These are phyloP conservation scores for Barypeithes pellucidus DNA, from an alignment of 2,888 invertebrate species.

Conservation along the genomic window DNA sequence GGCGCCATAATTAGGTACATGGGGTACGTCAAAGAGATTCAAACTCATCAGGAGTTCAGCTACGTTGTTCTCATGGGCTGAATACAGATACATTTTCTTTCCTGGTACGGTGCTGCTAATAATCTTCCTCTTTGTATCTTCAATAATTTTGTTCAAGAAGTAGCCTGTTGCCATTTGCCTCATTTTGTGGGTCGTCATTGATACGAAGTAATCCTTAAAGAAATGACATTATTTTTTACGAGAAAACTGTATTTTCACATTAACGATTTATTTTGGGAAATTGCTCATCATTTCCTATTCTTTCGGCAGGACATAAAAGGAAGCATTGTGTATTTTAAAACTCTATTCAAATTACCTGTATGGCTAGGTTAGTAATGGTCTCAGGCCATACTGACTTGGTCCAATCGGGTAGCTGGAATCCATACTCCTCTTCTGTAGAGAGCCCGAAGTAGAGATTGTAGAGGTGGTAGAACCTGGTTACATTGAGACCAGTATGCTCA, in stretches of 20 bases:
- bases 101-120: conserved; percentile 48
- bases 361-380: conserved; percentile 62
- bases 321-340: no score
- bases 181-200: conserved; percentile 62
- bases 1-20: conserved; percentile 58
- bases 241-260: no score
- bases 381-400: conserved; percentile 64
- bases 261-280: no score
- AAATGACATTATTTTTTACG: background rate
- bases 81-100: conserved; percentile 60
- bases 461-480: conserved; percentile 74
- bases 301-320: no score
- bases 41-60: conserved; percentile 58
- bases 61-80: conserved; percentile 61
- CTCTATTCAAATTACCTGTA: no score
- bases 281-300: no score
- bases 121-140: conserved; percentile 57
- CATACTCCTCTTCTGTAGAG: conserved; percentile 74
- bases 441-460: conserved; percentile 76
- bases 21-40: conserved; percentile 56
- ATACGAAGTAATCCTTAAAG: conserved; percentile 51
- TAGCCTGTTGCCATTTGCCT: conserved; percentile 58
- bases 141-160: conserved; percentile 58
- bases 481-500: conserved; percentile 71
- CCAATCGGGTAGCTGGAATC: conserved; percentile 69